These are phyloP conservation scores for Acanthoscelides obtectus DNA, from an alignment of 2,888 invertebrate genomes.

Conservation along the genomic window DNA sequence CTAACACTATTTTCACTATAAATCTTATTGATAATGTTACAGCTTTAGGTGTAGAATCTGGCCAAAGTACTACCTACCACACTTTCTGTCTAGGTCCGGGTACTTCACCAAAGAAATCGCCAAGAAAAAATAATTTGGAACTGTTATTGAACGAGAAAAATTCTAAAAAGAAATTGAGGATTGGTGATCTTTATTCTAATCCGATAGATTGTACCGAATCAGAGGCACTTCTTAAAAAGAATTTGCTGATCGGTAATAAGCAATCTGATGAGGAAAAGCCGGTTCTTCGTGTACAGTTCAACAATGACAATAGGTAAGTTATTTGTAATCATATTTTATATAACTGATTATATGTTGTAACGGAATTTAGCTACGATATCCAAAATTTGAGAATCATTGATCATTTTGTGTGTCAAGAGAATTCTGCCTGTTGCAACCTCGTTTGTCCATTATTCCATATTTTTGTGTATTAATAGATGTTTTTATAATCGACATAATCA, in stretches of 20 bases:
- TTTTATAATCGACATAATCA: no score
- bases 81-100: background rate
- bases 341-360: no score
- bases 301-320: conserved; percentile 42
- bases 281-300: conserved; percentile 57
- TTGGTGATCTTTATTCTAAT: conserved; percentile 25
- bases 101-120: conserved; percentile 13
- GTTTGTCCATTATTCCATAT: no score
- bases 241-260: conserved; percentile 15
- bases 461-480: no score
- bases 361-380: no score
- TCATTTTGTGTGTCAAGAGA: no score
- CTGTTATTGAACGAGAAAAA: conserved; percentile 27
- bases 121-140: conserved; percentile 19
- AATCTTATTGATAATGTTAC: background rate
- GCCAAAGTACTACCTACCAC: conserved; percentile 7
- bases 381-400: no score
- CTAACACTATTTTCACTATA: background rate
- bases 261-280: conserved; percentile 38
- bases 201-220: conserved; percentile 14
- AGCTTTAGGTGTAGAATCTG: background rate
- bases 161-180: conserved; percentile 19
- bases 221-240: conserved; percentile 11
- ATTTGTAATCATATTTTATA: background rate
- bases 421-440: no score